Evolutionary conservation across 2,888 invertebrate species (phyloP).

Genomic region (Apeira syringaria): DNA sequence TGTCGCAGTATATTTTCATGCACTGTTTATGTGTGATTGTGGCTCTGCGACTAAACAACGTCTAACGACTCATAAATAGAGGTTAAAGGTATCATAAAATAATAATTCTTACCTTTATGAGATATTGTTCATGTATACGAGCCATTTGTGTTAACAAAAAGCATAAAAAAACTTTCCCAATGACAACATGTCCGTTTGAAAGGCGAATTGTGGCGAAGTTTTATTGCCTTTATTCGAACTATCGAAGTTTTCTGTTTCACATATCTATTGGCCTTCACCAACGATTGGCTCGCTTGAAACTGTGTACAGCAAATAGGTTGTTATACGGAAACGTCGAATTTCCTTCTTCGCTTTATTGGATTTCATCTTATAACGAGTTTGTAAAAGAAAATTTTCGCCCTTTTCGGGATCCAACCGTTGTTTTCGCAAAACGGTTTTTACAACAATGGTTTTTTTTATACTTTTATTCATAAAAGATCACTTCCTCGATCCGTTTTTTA

Average conservation of each 20-base stretch:
- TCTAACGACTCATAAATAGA: conserved; percentile 6
- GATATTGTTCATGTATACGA: conserved; percentile 24
- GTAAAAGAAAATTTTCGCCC: conserved; percentile 50
- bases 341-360: conserved; percentile 64
- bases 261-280: conserved; percentile 60
- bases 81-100: conserved; percentile 8
- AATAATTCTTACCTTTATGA: conserved; percentile 24
- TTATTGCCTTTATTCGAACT: conserved; percentile 67
- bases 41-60: background rate
- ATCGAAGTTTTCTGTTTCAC: conserved; percentile 65
- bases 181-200: conserved; percentile 50
- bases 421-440: conserved; percentile 35
- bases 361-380: conserved; percentile 65
- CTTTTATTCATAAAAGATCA: conserved; percentile 21
- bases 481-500: conserved; percentile 13
- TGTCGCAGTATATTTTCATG: too few species aligned
- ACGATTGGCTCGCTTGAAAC: conserved; percentile 61
- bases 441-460: conserved; percentile 30
- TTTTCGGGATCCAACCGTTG: conserved; percentile 31
- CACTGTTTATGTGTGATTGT: too few species aligned
- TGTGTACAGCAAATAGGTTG: conserved; percentile 69
- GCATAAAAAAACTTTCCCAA: conserved; percentile 39
- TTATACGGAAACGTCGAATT: conserved; percentile 65
- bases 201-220: conserved; percentile 62
- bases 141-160: conserved; percentile 32